Evolutionary conservation across 1,140 invertebrate species (phyloP), one percentile per base, ranked within the genome.

Genomic region (Brachystomella parvula): DNA sequence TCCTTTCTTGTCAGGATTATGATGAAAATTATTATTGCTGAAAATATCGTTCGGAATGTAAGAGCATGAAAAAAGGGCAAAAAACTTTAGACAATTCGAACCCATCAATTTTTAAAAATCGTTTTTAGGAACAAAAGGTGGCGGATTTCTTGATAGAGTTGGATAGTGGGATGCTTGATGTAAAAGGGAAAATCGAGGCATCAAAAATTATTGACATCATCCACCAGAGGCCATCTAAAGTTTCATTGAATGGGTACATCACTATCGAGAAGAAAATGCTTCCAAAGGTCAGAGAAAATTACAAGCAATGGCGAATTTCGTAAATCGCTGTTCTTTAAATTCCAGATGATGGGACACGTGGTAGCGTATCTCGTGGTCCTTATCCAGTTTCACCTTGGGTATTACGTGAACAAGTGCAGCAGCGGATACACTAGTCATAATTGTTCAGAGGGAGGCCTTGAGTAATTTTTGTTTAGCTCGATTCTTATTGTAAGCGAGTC

Each of bases 31-130:
- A 53, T 53, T 24, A 53, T 24, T 15, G 49, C 49, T 12, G 49
- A 53, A 53, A 26, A 6, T 6, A 53, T 53, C 24, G 49, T 53
- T 19, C 49, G 9, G 15, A 24, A 53, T 6, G 49, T 24, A 53
- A 53, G 49, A 9, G n/a, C 39, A 12, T n/a, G n/a, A n/a, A n/a
- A n/a, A n/a, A n/a, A n/a, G n/a, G n/a, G n/a, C n/a, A n/a, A 44
- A 44, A 44, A 44, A 44, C 39, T 44, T 44, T 44, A n/a, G n/a
- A n/a, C n/a, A n/a, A n/a, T 44, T 44, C n/a, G n/a, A 44, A 44
- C 39, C n/a, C n/a, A 12, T 44, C n/a, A 44, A 44, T 44, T 44
- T 44, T 44, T 44, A 44, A 44, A 44, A 44, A 44, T 44, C n/a
- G 12, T 9, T 53, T 53, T 53, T 24, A 53, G 49, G 49, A 53